Base-by-base conservation (phyloP, 23 tunicate species). In the Botrylloides violaceus region DNA sequence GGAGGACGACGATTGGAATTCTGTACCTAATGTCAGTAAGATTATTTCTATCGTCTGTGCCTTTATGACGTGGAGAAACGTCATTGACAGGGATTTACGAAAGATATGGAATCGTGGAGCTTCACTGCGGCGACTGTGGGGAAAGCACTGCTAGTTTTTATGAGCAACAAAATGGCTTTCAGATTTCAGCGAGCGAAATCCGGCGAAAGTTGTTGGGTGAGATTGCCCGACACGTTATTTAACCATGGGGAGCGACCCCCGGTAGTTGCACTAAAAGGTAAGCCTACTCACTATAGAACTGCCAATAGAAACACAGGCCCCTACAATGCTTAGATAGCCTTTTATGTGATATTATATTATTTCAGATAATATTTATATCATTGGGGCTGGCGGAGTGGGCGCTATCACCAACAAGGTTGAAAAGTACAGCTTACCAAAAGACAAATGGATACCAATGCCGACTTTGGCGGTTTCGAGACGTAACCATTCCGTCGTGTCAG, bases 171-270 rank as follows among this genome's bases (percentile, higher is more conserved):
- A 38, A 15, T 15, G 24, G 73, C 36, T 3, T 66, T 31, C 27
- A 36, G 73, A 22, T 38, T 29, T 35, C 73, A 66, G 36, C 57
- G 57, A 5, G 23, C 22, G 4, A 38, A 66, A 36, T 36, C 57
- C 12, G 36, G 7, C 7, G 20, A 21, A 21, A 29, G 48, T 29
- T 43, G 53, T 43, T 66, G 73, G 73, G 25, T 29, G n/a, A 66
- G 57, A 20, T 22, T 66, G 24, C 24, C 73, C 19, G 73, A 66
- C 26, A 34, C 36, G 56, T 33, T 21, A 38, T 21, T 15, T 18
- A 66, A 33, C 3, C 73, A 66, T 29, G 73, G 73, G 21, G 48
- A 66, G 36, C 59, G 57, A 3, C 73, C 73, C 3, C 73, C 73
- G 36, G 73, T 23, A 4, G 73, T 26, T 36, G 73, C 36, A 4